Base-by-base conservation (phyloP, 2,113 vertebrate genomes). In the Acanthochromis polyacanthus region DNA sequence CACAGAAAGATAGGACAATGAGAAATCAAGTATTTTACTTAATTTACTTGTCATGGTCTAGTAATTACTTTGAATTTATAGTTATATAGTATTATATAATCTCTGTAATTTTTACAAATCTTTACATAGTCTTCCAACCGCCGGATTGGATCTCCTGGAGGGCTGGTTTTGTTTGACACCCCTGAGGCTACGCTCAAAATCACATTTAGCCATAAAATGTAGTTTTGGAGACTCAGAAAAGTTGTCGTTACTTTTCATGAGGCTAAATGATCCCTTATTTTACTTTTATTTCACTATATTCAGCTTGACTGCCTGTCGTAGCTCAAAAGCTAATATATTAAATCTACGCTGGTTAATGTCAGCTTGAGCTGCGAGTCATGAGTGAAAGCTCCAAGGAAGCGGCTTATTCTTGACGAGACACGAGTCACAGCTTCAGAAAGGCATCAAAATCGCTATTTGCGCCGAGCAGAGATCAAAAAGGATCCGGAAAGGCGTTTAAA, bases 381-480 rank as follows among this genome's bases (percentile, higher is more conserved):
- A 71, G 67, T 63, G 28, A 79, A 68, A 68, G 17, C 15, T 71
- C 32, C 58, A 25, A 75, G 40, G 60, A 68, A 61, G 81, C 48
- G 19, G 69, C 60, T 83, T 62, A 62, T 52, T 74, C 25, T 6
- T 5, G 25, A 71, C 5, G 20, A 52, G 50, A 74, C 64, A 0
- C 22, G 72, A 78, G 55, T 75, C 72, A 70, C 46, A 15, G 77
- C 58, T 11, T 52, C 51, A 55, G 57, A 67, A 25, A 62, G 19
- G 67, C 63, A 65, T 64, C 51, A 56, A 38, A 72, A 58, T 46
- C 45, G 60, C 59, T 48, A 38, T 50, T 30, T 58, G 22, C 52
- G 45, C 73, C 30, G 56, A 74, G 17, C 25, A 51, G 5, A 84
- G 64, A 81, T 74, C 69, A 78, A 48, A 75, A n/a, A 16, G 56